Base-by-base conservation (phyloP, 1,140 invertebrate genomes). In the Harlomillsia oculata region DNA sequence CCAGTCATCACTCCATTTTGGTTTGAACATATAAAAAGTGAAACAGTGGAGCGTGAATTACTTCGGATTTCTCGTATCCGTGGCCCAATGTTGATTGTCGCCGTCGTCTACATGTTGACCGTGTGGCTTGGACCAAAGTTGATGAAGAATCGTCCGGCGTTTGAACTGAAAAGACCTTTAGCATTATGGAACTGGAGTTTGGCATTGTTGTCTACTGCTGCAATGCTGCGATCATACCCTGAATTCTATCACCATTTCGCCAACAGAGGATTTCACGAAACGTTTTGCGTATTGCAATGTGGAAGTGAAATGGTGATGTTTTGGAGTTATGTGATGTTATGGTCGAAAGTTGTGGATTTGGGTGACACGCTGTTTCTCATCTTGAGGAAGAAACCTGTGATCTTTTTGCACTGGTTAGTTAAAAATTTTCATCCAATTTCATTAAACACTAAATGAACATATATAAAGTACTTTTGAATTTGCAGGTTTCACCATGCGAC, bases 401-500 rank as follows among this genome's bases (percentile, higher is more conserved):
- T 62, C 34, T 57, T 62, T 26, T 16, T 62, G 11, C 60, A 62
- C 32, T 62, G 55, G 54, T 62, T 41, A 18, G n/a, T n/a, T 39
- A 16, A 39, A 39, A 14, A 39, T 39, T n/a, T 16, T 6, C 20
- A 8, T 16, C 20, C n/a, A 39, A 5, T 8, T 16, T 5, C n/a
- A 5, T 5, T 20, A 11, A 25, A 20, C 3, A 2, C 28, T 44
- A 13, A 25, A 44, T 26, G 8, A 34, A 34, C n/a, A 8, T 9
- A 34, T 34, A n/a, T 34, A 9, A 34, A 34, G 8, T 9, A 8
- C n/a, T 34, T 9, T 8, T 9, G n/a, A 9, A n/a, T 16, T 13
- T 77, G 78, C 56, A 78, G 72, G 72, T 89, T 89, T 37, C 54
- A 56, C 26, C 54, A 56, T 43, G 54, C 46, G 11, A 29, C 51